phyloP scores from a whole-genome alignment of 35 echinoderm and acorn worm species.

The Stichopus chloronotus region DNA sequence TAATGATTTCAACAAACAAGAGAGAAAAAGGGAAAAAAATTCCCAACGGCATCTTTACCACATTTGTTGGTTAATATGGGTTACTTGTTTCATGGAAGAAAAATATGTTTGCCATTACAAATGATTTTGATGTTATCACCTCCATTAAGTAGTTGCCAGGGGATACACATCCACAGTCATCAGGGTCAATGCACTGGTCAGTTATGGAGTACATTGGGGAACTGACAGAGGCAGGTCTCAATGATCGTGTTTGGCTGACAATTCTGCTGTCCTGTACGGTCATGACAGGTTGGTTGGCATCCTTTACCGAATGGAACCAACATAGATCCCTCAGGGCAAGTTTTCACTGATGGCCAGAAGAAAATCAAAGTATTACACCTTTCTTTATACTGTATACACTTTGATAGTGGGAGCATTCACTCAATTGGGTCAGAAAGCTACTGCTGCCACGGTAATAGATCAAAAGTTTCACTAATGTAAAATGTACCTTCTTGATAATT shows the following conservation, averaged over 20 bases:
- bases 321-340: not conserved
- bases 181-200: not conserved
- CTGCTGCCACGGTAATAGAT: too few species aligned
- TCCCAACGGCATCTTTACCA: too few species aligned
- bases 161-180: slow-evolving; percentile 40
- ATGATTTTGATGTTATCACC: not conserved
- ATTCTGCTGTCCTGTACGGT: not conserved
- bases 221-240: slow-evolving; percentile 37
- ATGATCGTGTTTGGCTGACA: not conserved
- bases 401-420: too few species aligned
- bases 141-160: slow-evolving; percentile 5
- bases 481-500: too few species aligned
- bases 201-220: slow-evolving; percentile 9
- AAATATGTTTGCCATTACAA: too few species aligned
- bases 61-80: too few species aligned
- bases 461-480: too few species aligned
- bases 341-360: not conserved
- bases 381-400: too few species aligned
- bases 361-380: too few species aligned
- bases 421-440: too few species aligned
- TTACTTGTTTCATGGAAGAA: too few species aligned
- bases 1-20: not conserved
- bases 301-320: not conserved
- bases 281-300: not conserved
- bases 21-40: too few species aligned